These are phyloP conservation scores for Burhinus bistriatus DNA, from an alignment of 2,113 vertebrate species.

Conservation along the genomic window DNA sequence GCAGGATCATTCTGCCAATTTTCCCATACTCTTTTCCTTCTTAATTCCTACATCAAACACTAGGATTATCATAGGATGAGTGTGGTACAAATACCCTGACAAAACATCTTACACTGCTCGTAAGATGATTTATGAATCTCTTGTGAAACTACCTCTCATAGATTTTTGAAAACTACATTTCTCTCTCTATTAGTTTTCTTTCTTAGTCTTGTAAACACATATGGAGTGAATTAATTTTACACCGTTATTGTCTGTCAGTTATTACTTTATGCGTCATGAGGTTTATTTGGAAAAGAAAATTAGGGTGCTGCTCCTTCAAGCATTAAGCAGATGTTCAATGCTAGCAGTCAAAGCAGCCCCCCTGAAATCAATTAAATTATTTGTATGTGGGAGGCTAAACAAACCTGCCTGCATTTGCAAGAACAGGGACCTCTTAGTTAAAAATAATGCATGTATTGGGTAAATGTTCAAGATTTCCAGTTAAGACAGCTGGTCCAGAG, in stretches of 20 bases:
- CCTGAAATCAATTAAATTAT: neutral
- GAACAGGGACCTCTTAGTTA: neutral
- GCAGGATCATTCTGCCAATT: neutral
- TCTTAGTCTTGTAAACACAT: neutral
- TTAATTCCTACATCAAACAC: neutral
- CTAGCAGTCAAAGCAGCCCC: neutral
- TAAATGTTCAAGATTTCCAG: neutral
- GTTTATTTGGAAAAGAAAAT: slow-evolving; percentile 46
- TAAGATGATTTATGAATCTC: neutral
- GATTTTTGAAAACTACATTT: neutral
- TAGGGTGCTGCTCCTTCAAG: slow-evolving; percentile 26
- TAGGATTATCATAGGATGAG: neutral
- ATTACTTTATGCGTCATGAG: neutral
- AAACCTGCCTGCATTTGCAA: neutral
- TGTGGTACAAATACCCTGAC: neutral
- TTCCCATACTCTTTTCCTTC: neutral
- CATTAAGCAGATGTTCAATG: slow-evolving; percentile 22
- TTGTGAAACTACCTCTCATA: neutral
- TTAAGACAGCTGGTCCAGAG: neutral
- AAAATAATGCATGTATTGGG: neutral
- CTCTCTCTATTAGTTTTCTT: neutral
- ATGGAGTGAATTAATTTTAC: slow-evolving; percentile 5
- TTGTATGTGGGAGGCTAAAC: neutral
- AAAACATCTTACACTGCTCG: neutral
- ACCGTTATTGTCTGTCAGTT: slow-evolving; percentile 20